Conservation (phyloP, 2,113 vertebrate species). For the Stegastes partitus region DNA sequence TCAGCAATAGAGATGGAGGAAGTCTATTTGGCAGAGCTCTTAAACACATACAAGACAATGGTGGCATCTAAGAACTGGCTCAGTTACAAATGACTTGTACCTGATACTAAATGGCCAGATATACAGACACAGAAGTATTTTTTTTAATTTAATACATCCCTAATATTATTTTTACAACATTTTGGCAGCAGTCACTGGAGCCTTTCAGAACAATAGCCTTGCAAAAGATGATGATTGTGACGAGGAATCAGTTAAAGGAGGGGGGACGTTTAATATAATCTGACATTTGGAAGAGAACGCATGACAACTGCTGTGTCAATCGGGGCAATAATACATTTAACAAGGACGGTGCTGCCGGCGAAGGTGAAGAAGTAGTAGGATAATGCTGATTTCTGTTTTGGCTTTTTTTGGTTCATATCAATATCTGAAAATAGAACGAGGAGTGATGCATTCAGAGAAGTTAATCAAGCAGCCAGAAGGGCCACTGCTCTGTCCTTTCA, state of each 20-base stretch:
- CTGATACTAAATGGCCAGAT: slow-evolving; percentile 17
- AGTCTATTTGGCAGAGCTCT: slow-evolving; percentile 66
- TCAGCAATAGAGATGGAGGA: slow-evolving; percentile 61
- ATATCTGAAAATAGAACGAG: slow-evolving; percentile 62
- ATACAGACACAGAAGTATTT: background rate
- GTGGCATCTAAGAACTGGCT: slow-evolving; percentile 42
- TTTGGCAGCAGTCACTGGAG: slow-evolving; percentile 1
- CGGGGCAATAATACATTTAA: slow-evolving; percentile 23
- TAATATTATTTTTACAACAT: background rate
- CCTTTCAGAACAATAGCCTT: slow-evolving; percentile 19
- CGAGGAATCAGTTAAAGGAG: slow-evolving; percentile 9
- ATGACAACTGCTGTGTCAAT: slow-evolving; percentile 8
- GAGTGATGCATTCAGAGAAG: slow-evolving; percentile 58
- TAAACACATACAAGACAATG: slow-evolving; percentile 52
- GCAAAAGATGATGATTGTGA: slow-evolving; percentile 12
- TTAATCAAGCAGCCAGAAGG: slow-evolving; percentile 65
- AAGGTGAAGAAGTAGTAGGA: slow-evolving; percentile 41
- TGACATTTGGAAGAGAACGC: slow-evolving; percentile 32
- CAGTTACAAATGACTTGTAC: slow-evolving; percentile 38
- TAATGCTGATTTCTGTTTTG: slow-evolving; percentile 53
- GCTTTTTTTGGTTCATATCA: slow-evolving; percentile 39
- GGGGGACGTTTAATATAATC: slow-evolving; percentile 19
- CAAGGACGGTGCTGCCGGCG: slow-evolving; percentile 17
- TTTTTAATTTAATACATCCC: slow-evolving; percentile 18
- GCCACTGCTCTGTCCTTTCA: slow-evolving; percentile 63